These are phyloP conservation scores for Tachycineta bicolor DNA, from an alignment of 2,113 vertebrate genomes.

Conservation along the genomic window DNA sequence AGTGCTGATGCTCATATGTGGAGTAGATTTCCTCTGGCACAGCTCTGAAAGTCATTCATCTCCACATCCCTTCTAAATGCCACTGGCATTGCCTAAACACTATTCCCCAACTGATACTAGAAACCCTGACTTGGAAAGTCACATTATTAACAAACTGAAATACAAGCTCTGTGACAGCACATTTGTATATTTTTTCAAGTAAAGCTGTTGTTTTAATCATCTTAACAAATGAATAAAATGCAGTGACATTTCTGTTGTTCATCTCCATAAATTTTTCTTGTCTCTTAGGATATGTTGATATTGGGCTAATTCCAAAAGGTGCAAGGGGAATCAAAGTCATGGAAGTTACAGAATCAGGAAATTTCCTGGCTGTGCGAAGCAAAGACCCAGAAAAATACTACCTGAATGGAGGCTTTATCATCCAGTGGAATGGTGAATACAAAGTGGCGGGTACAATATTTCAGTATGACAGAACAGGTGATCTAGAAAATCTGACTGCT, in stretches of 20 bases:
- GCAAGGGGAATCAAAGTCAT: constrained; percentile 90
- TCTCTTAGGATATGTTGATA: constrained; percentile 88
- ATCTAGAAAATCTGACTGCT: constrained; percentile 93
- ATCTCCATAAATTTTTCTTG: not conserved
- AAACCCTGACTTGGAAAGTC: not conserved
- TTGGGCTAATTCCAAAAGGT: constrained; percentile 92
- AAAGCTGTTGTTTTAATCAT: not conserved
- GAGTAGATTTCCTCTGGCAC: not conserved
- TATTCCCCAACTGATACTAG: not conserved
- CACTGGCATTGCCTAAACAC: not conserved
- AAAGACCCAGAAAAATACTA: constrained; percentile 87
- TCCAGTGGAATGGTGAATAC: constrained; percentile 98
- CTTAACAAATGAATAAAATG: not conserved
- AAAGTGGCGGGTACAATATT: constrained; percentile 88
- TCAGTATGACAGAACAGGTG: constrained; percentile 89
- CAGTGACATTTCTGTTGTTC: not conserved
- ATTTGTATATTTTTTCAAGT: not conserved
- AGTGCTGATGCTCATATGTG: not conserved
- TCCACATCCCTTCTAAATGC: not conserved
- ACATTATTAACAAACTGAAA: not conserved
- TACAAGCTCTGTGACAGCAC: not conserved
- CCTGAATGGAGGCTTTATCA: constrained; percentile 94
- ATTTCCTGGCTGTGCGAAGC: constrained; percentile 90
- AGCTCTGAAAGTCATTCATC: not conserved
- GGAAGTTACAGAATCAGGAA: constrained; percentile 90